A percentile compares a stretch with the other conserved stretches of the same genome.
Conservation (phyloP, 2,113 vertebrate species). For the Hemiscyllium ocellatum region DNA sequence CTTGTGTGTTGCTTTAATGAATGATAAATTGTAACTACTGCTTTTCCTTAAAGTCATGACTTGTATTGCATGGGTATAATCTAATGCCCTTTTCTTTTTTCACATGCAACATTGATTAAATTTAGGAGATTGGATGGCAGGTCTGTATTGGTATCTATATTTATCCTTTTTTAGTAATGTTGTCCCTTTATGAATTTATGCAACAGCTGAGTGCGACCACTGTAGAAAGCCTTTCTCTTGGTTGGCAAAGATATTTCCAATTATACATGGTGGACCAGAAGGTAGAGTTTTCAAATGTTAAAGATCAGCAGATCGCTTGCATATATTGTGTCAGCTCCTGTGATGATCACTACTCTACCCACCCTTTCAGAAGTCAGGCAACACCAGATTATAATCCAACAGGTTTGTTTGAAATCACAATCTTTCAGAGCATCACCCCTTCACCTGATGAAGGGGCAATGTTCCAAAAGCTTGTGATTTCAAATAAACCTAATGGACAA, state of each 20-base stretch:
- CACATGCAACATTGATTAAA: constrained; percentile 36
- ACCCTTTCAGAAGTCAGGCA: neutral
- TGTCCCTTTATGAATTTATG: neutral
- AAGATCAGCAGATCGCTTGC: neutral
- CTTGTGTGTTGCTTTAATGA: neutral
- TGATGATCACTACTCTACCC: too few species aligned
- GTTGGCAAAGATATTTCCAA: neutral
- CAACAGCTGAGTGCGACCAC: neutral
- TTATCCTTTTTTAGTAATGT: neutral
- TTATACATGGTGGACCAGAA: neutral
- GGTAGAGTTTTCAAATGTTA: neutral
- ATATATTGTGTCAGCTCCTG: neutral
- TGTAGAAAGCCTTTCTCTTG: neutral
- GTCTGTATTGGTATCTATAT: neutral
- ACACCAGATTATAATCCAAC: too few species aligned
- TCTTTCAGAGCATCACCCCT: too few species aligned
- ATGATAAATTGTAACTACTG: neutral
- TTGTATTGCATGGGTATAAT: neutral
- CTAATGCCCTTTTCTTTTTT: constrained; percentile 34
- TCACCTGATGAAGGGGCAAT: too few species aligned
- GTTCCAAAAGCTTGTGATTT: too few species aligned
- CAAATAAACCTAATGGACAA: too few species aligned
- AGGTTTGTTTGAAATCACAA: too few species aligned
- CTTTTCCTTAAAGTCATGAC: neutral
- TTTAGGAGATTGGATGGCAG: constrained; percentile 37